Percentiles rank a stretch among this genome's conserved stretches.
phyloP scores from a whole-genome alignment of 2,888 invertebrate species.

The Eudasyphora cyanicolor region DNA sequence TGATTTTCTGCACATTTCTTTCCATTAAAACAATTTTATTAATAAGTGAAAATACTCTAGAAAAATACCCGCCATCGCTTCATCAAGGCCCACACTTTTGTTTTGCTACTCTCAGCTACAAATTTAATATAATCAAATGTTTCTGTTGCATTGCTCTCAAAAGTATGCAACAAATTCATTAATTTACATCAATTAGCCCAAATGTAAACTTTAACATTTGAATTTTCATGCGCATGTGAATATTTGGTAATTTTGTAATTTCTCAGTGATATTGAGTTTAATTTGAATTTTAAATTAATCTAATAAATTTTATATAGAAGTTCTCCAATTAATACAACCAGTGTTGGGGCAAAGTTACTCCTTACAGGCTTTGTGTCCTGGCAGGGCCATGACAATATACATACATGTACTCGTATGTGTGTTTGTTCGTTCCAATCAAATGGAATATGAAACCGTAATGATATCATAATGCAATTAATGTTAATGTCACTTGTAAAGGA shows the following conservation, averaged over 20 bases:
- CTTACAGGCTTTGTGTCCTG: not conserved
- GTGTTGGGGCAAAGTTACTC: not conserved
- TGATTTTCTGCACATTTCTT: conserved; percentile 5
- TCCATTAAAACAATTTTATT: conserved; percentile 27
- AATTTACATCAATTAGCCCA: not conserved
- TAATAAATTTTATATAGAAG: conserved; percentile 25
- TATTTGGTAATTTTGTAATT: not conserved
- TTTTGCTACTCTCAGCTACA: too few species aligned
- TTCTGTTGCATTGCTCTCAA: not conserved
- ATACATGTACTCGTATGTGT: not conserved
- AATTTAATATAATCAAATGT: conserved; percentile 4
- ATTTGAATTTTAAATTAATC: conserved; percentile 26
- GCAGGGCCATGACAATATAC: not conserved
- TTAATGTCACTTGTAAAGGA: conserved; percentile 61
- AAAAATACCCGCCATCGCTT: not conserved
- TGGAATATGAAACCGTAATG: conserved; percentile 64
- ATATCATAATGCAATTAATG: conserved; percentile 65
- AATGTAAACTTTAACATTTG: conserved; percentile 3
- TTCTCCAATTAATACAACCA: conserved; percentile 10
- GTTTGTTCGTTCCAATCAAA: conserved; percentile 37
- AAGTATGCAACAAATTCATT: conserved; percentile 19
- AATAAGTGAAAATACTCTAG: conserved; percentile 11
- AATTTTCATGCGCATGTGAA: not conserved
- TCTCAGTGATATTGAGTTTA: not conserved
- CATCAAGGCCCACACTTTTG: too few species aligned